Base-by-base conservation (phyloP, 2,113 vertebrate genomes). In the Acinonyx jubatus region DNA sequence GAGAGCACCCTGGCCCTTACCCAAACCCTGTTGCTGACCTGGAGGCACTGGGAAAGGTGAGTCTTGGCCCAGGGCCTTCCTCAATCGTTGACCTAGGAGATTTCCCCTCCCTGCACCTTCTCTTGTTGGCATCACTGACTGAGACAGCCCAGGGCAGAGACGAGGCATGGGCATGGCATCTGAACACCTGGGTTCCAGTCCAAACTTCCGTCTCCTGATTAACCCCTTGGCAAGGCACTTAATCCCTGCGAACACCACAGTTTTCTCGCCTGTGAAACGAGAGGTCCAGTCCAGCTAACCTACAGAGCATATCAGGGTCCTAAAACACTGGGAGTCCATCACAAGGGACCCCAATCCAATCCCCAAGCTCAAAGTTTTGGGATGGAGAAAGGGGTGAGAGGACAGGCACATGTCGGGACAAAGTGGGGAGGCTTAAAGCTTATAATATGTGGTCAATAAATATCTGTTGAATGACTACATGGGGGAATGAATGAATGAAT, bases 341-440 rank as follows among this genome's bases (percentile, higher is more conserved):
- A 78, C 29, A n/a, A 78, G 66, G 68, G 45, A 52, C 65, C 82
- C 76, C 33, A 1, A 25, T 88, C 57, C 18, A 38, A 33, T 41
- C n/a, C 84, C 36, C 23, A 92, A 61, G 65, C 45, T 88, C 48
- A 68, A 96, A 65, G 80, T 63, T 85, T 73, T 73, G 83, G 68
- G 83, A 90, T 29, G 52, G 48, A 48, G 38, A 29, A 36, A 21
- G 45, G 74, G 71, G 23, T 45, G 4, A 29, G 50, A 84, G n/a
- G 69, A 52, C 52, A 36, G 41, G 89, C 78, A 63, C 57, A 18
- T 48, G 78, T 63, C 38, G 33, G 69, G 73, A 78, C 63, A 36
- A 61, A n/a, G 76, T 33, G 10, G 48, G 33, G 45, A 4, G 65
- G 23, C 29, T 96, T 97, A 92, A 95, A 97, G 94, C 92, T 98